Conservation (phyloP, 2,113 vertebrate genomes). For the Sander lucioperca region DNA sequence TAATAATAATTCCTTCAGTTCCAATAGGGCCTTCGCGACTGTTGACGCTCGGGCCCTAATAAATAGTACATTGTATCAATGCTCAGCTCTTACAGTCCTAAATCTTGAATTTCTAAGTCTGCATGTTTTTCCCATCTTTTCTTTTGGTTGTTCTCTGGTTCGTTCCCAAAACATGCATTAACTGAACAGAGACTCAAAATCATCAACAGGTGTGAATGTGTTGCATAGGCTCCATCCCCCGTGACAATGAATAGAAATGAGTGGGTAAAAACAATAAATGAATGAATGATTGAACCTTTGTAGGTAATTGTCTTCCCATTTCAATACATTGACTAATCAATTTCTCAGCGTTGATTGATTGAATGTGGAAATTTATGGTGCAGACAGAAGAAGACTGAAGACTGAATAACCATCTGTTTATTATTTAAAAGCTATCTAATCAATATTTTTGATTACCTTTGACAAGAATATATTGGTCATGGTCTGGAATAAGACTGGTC, state of each 20-base stretch:
- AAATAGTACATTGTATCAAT: not conserved
- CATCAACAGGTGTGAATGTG: not conserved
- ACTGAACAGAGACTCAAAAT: not conserved
- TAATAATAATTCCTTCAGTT: too few relatives aligned
- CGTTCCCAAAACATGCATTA: not conserved
- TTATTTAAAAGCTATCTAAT: conserved; percentile 15
- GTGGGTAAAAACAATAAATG: conserved; percentile 11
- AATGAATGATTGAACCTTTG: conserved; percentile 22
- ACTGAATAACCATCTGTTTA: not conserved
- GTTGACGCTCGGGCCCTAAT: too few relatives aligned
- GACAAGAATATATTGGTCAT: conserved; percentile 1
- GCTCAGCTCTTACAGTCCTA: not conserved
- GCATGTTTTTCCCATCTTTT: not conserved
- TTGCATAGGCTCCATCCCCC: not conserved
- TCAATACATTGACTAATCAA: conserved; percentile 29
- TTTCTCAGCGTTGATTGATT: conserved; percentile 25
- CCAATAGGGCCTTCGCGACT: too few relatives aligned
- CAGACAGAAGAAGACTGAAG: not conserved
- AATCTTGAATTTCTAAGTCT: not conserved
- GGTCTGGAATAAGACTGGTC: not conserved
- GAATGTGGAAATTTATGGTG: not conserved
- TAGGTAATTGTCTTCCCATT: conserved; percentile 19
- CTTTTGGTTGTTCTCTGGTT: not conserved
- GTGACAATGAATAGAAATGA: conserved; percentile 29
- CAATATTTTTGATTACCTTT: conserved; percentile 21